Evolutionary conservation across 2,797 vertebrate species (phyloP), one percentile per base, ranked within the genome.

Genomic region (Myripristis murdjan): DNA sequence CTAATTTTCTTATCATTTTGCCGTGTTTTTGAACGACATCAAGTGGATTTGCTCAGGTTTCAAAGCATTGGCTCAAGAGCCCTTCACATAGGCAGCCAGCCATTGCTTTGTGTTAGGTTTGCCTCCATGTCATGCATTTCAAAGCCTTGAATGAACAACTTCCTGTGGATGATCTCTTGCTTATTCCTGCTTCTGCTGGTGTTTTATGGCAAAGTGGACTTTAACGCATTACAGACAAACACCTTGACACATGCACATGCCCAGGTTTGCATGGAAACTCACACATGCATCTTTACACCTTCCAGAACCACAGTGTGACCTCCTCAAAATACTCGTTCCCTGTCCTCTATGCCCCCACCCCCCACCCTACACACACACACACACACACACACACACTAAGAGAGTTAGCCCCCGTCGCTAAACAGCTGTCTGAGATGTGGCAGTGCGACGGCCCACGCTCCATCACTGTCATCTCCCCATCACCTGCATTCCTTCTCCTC

Each of bases 391-490:
- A 51, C 67, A 79, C 76, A 48, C 39, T 63, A 24, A 37, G 60
- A 70, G 58, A 55, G 74, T 70, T 74, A 73, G 44, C 47, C 58
- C 79, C 56, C 15, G 75, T 76, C 65, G 90, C 80, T 86, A 89
- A 94, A 92, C 94, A 95, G 92, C 92, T 95, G 94, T 91, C 89
- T 86, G 66, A 84, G 87, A 88, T 88, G 85, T 74, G 91, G 78
- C 47, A 5, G 39, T 64, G 66, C 69, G 26, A 68, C 23, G 64
- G 84, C 10, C 63, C 70, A 77, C 81, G 82, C 89, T 95, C 89
- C 90, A 92, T 91, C 92, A 92, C 65, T 94, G 23, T 92, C 91
- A 91, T 89, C 87, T 92, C 94, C 92, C 92, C 90, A 93, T 95
- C 95, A 95, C 93, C 90, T 85, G 81, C 74, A 67, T 87, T 89